These are phyloP conservation scores for Lucinisca nassula DNA, from an alignment of 2,888 invertebrate genomes.

Conservation along the genomic window DNA sequence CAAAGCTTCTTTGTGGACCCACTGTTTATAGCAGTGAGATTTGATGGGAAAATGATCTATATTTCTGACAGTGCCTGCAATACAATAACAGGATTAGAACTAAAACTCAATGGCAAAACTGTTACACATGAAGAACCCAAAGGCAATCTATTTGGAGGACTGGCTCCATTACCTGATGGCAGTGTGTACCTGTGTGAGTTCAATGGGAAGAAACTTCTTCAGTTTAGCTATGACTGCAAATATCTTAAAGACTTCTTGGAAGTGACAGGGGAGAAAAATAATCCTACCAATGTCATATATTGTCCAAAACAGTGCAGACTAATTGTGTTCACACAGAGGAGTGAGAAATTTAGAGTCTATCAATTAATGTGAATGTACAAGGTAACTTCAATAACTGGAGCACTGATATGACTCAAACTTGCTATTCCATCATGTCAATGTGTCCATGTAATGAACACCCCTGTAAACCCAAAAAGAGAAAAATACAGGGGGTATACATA, in stretches of 20 bases:
- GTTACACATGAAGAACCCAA: constrained; percentile 28
- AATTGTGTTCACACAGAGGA: constrained; percentile 60
- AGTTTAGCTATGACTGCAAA: constrained; percentile 28
- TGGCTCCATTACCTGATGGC: constrained; percentile 42
- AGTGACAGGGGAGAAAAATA: constrained; percentile 40
- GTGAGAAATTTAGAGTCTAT: constrained; percentile 54
- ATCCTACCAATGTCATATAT: constrained; percentile 54
- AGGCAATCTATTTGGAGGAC: constrained; percentile 53
- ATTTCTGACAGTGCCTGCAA: constrained; percentile 65
- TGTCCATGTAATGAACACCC: too few species aligned
- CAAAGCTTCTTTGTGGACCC: constrained; percentile 58
- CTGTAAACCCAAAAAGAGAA: too few species aligned
- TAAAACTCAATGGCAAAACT: constrained; percentile 14
- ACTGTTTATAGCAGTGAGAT: constrained; percentile 47
- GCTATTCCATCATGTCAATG: too few species aligned
- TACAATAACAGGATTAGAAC: constrained; percentile 45
- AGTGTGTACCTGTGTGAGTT: constrained; percentile 55
- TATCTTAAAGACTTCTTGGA: constrained; percentile 32
- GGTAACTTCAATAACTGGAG: too few species aligned
- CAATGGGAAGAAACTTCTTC: constrained; percentile 49
- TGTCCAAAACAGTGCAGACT: constrained; percentile 43
- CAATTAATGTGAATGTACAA: constrained; percentile 55
- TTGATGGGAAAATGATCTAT: constrained; percentile 56
- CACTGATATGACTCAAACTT: too few species aligned
- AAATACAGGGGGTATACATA: too few species aligned